Percentiles rank a stretch among this genome's conserved stretches.
These are phyloP conservation scores for Crotalus horridus DNA, from an alignment of 2,113 vertebrate genomes.

Conservation along the genomic window DNA sequence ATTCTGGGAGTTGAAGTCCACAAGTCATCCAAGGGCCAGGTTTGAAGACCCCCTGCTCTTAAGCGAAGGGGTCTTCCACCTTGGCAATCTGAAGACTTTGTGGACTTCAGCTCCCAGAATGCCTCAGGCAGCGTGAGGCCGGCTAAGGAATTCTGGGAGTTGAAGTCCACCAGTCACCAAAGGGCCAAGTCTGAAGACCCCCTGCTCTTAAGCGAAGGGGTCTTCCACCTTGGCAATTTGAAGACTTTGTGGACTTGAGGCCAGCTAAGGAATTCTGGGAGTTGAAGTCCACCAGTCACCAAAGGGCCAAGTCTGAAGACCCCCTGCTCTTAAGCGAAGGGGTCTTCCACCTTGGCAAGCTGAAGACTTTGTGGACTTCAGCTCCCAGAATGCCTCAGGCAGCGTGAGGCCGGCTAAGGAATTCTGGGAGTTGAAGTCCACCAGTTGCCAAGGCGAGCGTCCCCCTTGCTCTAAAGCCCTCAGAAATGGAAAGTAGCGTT, in stretches of 20 bases:
- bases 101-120: background rate
- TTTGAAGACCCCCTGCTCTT: too few species aligned
- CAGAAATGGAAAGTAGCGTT: conserved; percentile 61
- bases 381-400: background rate
- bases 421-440: background rate
- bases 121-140: background rate
- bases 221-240: too few species aligned
- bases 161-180: background rate
- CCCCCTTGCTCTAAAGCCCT: conserved; percentile 38
- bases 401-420: background rate
- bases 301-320: too few species aligned
- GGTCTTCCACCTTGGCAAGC: too few species aligned
- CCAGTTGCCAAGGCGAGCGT: background rate
- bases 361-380: background rate
- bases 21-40: too few species aligned
- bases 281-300: too few species aligned
- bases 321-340: too few species aligned
- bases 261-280: too few species aligned
- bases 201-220: too few species aligned
- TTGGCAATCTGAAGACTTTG: background rate
- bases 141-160: background rate
- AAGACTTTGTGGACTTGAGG: background rate
- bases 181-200: too few species aligned
- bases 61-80: too few species aligned
- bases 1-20: background rate